Conservation (phyloP, 2,888 invertebrate genomes). For the Geotrupes spiniger region DNA sequence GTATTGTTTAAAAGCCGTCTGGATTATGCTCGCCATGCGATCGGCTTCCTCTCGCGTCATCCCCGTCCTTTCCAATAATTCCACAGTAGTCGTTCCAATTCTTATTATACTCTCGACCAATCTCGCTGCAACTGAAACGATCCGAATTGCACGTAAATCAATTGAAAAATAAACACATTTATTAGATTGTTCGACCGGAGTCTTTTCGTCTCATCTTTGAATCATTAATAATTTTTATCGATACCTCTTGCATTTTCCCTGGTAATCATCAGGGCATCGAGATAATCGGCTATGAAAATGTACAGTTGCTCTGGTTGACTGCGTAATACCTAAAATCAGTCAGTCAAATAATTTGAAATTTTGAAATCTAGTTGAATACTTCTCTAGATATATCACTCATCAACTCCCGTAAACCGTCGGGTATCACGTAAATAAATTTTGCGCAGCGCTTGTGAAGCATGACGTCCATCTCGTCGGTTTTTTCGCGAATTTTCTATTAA, state of each 20-base stretch:
- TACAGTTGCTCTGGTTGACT: constrained; percentile 63
- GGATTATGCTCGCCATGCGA: constrained; percentile 39
- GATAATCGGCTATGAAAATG: constrained; percentile 67
- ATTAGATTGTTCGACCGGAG: background rate
- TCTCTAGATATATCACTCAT: constrained; percentile 73
- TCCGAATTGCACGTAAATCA: background rate
- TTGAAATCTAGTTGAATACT: constrained; percentile 42
- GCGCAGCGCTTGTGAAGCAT: constrained; percentile 49
- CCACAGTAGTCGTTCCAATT: constrained; percentile 40
- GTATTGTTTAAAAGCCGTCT: constrained; percentile 36
- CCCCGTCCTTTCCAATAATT: constrained; percentile 40
- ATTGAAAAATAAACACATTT: no score
- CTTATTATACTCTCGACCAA: constrained; percentile 44
- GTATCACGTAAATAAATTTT: constrained; percentile 54
- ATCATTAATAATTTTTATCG: background rate
- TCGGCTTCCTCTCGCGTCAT: constrained; percentile 42
- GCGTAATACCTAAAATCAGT: constrained; percentile 58
- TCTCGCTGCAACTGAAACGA: constrained; percentile 40
- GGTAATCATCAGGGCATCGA: constrained; percentile 62
- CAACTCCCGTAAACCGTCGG: constrained; percentile 67
- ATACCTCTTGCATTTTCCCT: constrained; percentile 57
- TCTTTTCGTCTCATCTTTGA: no score
- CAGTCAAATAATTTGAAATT: background rate
- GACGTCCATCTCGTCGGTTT: constrained; percentile 38
- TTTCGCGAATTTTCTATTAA: background rate